Conservation (phyloP, 2,888 invertebrate genomes). For the Gastrophysa polygoni region DNA sequence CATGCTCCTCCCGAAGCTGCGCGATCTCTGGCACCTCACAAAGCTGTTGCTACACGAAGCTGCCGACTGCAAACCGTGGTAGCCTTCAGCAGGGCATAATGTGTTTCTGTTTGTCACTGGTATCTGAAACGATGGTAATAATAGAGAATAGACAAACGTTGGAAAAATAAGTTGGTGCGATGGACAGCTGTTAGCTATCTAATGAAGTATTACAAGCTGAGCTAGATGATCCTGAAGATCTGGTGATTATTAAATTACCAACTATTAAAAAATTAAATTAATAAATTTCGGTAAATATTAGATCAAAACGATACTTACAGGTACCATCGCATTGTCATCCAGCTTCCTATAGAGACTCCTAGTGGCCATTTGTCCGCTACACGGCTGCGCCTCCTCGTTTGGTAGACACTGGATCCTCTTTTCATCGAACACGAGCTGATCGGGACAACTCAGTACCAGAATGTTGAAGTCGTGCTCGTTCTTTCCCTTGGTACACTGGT, state of each 20-base stretch:
- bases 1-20: slow-evolving; percentile 60
- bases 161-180: no score
- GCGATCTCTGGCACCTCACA: slow-evolving; percentile 69
- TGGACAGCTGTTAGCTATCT: no score
- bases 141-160: no score
- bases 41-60: slow-evolving; percentile 75
- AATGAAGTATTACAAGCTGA: no score
- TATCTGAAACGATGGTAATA: slow-evolving; percentile 64
- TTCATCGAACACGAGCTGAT: slow-evolving; percentile 78
- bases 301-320: slow-evolving; percentile 60
- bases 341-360: slow-evolving; percentile 63
- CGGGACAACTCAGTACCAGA: slow-evolving; percentile 76
- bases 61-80: slow-evolving; percentile 69
- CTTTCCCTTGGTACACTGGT: slow-evolving; percentile 74
- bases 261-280: no score
- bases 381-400: slow-evolving; percentile 65
- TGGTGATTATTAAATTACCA: no score
- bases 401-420: slow-evolving; percentile 73
- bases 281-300: no score
- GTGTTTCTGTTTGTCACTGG: slow-evolving; percentile 62
- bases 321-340: slow-evolving; percentile 61
- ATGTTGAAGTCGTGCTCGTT: slow-evolving; percentile 74
- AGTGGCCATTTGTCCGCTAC: slow-evolving; percentile 64
- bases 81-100: slow-evolving; percentile 72
- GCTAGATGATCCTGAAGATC: no score